A percentile compares a stretch with the other conserved stretches of the same genome.
phyloP scores from a whole-genome alignment of 1,140 invertebrate species.

The Ectropis grisescens region DNA sequence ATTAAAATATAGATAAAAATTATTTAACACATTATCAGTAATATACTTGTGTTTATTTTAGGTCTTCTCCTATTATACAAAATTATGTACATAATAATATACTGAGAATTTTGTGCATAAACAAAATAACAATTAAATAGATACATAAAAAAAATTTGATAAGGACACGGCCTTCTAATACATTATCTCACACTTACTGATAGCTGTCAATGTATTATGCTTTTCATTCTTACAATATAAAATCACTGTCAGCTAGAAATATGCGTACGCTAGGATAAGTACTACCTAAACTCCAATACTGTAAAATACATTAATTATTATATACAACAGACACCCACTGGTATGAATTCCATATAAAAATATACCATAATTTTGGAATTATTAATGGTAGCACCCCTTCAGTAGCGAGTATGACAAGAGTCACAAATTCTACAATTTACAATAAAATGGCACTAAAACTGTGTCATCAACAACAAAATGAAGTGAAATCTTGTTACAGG shows the following conservation, averaged over 20 bases:
- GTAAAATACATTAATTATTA: conserved; percentile 67
- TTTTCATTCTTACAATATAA: conserved; percentile 62
- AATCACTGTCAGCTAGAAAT: conserved; percentile 65
- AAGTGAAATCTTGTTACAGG: conserved; percentile 70
- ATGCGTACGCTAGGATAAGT: conserved; percentile 65
- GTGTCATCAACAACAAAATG: conserved; percentile 64
- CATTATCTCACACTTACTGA: conserved; percentile 55
- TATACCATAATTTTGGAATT: conserved; percentile 70
- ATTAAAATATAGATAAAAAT: conserved; percentile 71
- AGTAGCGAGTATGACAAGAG: conserved; percentile 71
- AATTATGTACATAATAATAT: conserved; percentile 72
- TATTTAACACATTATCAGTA: conserved; percentile 70
- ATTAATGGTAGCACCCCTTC: conserved; percentile 72
- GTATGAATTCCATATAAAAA: conserved; percentile 67
- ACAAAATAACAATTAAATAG: conserved; percentile 72
- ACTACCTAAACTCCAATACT: conserved; percentile 67
- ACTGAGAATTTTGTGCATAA: conserved; percentile 71
- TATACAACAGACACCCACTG: conserved; percentile 68
- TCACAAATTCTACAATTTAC: conserved; percentile 68
- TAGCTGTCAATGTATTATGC: conserved; percentile 65
- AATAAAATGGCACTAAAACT: conserved; percentile 69
- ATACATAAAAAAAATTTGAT: conserved; percentile 63
- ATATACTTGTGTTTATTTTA: conserved; percentile 72
- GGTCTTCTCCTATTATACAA: conserved; percentile 70
- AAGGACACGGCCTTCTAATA: conserved; percentile 58